phyloP scores from a whole-genome alignment of 2,113 vertebrate genomes.

The Epinephelus lanceolatus region DNA sequence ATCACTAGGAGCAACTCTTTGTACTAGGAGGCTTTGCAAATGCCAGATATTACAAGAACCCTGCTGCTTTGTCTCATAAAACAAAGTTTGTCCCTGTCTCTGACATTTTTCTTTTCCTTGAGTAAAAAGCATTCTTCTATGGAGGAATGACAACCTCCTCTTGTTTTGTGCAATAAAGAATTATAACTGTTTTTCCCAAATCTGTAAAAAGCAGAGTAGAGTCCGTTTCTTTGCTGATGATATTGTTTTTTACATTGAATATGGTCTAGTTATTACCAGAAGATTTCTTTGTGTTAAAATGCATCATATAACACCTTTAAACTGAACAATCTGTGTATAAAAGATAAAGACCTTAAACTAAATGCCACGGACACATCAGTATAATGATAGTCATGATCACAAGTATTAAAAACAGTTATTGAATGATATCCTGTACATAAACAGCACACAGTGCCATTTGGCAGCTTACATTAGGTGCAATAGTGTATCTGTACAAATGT shows the following conservation, averaged over 20 bases:
- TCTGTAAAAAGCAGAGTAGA: background rate
- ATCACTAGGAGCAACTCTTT: too few species aligned
- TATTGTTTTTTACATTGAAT: background rate
- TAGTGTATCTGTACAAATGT: constrained; percentile 46
- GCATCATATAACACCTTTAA: constrained; percentile 11
- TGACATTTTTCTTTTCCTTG: background rate
- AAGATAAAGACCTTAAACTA: background rate
- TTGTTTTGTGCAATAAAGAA: background rate
- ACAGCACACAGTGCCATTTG: constrained; percentile 52
- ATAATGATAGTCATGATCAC: constrained; percentile 19
- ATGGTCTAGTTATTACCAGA: background rate
- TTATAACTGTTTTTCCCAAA: background rate
- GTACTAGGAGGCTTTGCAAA: too few species aligned
- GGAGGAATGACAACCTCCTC: too few species aligned
- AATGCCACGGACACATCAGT: constrained; percentile 11
- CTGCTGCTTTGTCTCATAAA: background rate
- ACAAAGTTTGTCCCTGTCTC: background rate
- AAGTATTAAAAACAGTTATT: constrained; percentile 36
- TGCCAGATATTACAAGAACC: background rate
- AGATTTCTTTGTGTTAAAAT: background rate
- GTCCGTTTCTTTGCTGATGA: background rate
- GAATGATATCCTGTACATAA: constrained; percentile 43
- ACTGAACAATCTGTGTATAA: background rate
- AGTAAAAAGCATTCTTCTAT: background rate
- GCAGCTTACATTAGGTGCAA: constrained; percentile 33